These are phyloP conservation scores for Alexandromys fortis DNA, from an alignment of 2,113 vertebrate genomes.

Conservation along the genomic window DNA sequence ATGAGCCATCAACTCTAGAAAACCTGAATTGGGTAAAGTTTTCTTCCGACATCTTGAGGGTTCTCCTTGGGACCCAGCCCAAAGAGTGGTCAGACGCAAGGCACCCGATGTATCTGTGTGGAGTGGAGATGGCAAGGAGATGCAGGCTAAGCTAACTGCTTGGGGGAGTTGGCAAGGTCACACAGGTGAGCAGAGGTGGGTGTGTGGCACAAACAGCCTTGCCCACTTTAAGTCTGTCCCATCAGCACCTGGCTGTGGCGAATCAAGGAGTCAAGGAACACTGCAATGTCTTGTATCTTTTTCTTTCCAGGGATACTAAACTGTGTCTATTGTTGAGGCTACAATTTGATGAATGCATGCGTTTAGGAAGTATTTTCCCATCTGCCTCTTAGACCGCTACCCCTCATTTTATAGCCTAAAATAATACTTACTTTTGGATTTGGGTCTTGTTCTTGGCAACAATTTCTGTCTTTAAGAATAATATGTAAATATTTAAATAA, in stretches of 20 bases:
- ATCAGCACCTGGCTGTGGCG: neutral
- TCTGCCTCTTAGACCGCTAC: neutral
- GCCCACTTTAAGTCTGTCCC: neutral
- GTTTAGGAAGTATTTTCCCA: neutral
- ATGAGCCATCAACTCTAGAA: neutral
- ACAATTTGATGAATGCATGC: neutral
- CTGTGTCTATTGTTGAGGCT: neutral
- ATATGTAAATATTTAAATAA: neutral
- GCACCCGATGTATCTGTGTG: neutral
- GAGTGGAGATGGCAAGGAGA: neutral
- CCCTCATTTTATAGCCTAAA: neutral
- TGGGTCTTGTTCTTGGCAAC: neutral
- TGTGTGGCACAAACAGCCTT: no score
- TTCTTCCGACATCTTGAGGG: neutral
- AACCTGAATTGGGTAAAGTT: neutral
- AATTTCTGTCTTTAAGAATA: slow-evolving; percentile 27
- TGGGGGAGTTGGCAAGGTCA: no score
- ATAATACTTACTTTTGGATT: neutral
- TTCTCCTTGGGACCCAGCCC: neutral
- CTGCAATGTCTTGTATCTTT: neutral
- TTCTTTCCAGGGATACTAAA: neutral
- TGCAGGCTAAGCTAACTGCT: neutral
- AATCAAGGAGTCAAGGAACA: neutral
- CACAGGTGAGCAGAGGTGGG: accelerated
- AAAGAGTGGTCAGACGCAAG: accelerated